Base-by-base conservation (phyloP, 2,797 vertebrate species). In the Glossophaga mutica region DNA sequence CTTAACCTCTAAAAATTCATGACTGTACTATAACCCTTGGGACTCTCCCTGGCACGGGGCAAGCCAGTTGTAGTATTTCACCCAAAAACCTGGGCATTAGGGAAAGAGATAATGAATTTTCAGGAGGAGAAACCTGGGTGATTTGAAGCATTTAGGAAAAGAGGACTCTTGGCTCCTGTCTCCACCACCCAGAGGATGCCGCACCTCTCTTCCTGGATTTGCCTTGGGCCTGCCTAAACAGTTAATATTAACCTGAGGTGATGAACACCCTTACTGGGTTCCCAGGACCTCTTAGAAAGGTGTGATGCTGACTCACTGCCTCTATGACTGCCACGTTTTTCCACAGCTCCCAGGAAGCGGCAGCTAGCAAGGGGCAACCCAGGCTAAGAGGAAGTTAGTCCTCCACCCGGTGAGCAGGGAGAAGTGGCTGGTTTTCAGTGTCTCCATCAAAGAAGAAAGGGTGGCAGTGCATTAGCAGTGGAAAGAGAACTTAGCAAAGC, bases 291-390 rank as follows among this genome's bases (percentile, higher is more conserved):
- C 93, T 34, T 1, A 48, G 71, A 22, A 81, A 74, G 70, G 67
- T 32, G 42, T 93, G 87, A n/a, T 83, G 92, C 90, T 96, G 94
- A 94, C 79, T 97, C 97, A 93, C 59, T 50, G 94, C 59, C 62
- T 22, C 7, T 1, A 29, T 59, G 84, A 91, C 67, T 42, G 71
- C 87, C 71, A 8, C 9, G 8, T 24, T 76, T 81, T 71, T 62
- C 92, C 73, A 73, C 18, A 12, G 44, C 34, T 57, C 79, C 65
- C 1, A 12, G 21, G 19, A 21, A 22, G 52, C 14, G 0, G 42
- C 78, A 16, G 67, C 73, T 48, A 82, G 29, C 0, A 2, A n/a
- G 48, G 10, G 2, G 48, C 50, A 48, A 7, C 57, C 42, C 21
- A 1, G 5, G n/a, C 77, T 83, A 42, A 55, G 29, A 44, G 21